Percentiles rank a stretch among this genome's conserved stretches.
Conservation (phyloP, 2,113 vertebrate genomes). For the Solenodon paradoxus region DNA sequence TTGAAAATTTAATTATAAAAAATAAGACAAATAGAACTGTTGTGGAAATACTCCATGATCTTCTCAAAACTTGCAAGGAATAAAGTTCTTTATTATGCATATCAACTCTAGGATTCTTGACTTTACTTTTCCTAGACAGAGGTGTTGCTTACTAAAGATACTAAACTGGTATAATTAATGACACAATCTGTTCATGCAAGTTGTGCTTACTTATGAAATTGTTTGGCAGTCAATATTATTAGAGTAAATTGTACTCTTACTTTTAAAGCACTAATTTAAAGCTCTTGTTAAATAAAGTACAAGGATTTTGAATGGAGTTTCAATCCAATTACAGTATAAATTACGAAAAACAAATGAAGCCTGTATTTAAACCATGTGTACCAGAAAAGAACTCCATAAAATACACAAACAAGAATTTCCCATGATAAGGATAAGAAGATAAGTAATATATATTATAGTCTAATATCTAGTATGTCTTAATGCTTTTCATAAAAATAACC, state of each 20-base stretch:
- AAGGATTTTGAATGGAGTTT: background rate
- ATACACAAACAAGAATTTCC: background rate
- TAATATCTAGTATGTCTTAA: background rate
- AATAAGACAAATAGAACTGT: background rate
- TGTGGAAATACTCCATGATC: background rate
- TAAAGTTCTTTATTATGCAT: background rate
- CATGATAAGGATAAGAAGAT: background rate
- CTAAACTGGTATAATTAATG: background rate
- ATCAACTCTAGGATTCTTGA: background rate
- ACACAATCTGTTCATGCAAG: background rate
- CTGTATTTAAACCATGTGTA: background rate
- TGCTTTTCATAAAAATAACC: background rate
- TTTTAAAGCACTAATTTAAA: slow-evolving; percentile 10
- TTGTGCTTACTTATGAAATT: background rate
- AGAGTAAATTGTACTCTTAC: background rate
- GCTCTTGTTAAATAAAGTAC: background rate
- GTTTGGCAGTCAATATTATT: background rate
- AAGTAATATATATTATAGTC: background rate
- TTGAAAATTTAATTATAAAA: background rate
- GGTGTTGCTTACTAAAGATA: background rate
- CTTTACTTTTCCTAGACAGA: background rate
- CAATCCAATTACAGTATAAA: background rate
- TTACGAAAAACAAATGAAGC: background rate
- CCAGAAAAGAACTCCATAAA: background rate
- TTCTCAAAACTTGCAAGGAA: background rate